Percentiles rank a stretch among this genome's conserved stretches.
Evolutionary conservation across 2,113 vertebrate genomes (phyloP).

Genomic region (cattle (Bos taurus)): DNA sequence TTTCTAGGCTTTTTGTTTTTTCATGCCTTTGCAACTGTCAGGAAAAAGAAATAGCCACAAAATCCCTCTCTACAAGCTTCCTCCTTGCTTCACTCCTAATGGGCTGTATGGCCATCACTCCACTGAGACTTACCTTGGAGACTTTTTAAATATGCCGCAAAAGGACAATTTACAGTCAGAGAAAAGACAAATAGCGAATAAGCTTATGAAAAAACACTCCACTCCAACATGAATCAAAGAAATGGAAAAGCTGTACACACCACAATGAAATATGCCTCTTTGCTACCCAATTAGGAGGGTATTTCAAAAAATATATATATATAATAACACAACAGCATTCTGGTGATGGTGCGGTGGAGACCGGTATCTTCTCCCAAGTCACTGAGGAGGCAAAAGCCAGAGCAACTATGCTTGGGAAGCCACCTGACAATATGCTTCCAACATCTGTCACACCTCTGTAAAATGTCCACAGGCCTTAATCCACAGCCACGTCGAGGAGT

Average conservation of each 20-base stretch:
- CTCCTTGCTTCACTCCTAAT: not conserved
- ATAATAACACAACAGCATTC: accelerated
- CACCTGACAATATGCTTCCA: not conserved
- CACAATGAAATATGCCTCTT: not conserved
- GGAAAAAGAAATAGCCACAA: not conserved
- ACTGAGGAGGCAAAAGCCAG: accelerated
- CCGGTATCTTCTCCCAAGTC: too few relatives aligned
- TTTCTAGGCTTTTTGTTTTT: not conserved
- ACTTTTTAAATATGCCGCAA: not conserved
- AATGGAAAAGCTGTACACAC: not conserved
- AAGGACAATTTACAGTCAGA: not conserved
- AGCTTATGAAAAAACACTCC: not conserved
- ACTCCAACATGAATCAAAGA: not conserved
- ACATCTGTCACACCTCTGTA: accelerated
- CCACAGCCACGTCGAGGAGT: not conserved
- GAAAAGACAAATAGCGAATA: not conserved
- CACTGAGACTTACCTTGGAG: not conserved
- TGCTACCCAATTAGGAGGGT: not conserved
- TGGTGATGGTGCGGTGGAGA: not conserved
- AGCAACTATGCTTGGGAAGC: not conserved
- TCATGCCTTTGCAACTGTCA: not conserved
- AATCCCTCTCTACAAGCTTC: not conserved
- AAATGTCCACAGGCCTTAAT: not conserved
- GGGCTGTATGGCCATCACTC: not conserved
- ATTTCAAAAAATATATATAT: not conserved